Conservation (phyloP, 2,113 vertebrate genomes). For the Silurus asotus region DNA sequence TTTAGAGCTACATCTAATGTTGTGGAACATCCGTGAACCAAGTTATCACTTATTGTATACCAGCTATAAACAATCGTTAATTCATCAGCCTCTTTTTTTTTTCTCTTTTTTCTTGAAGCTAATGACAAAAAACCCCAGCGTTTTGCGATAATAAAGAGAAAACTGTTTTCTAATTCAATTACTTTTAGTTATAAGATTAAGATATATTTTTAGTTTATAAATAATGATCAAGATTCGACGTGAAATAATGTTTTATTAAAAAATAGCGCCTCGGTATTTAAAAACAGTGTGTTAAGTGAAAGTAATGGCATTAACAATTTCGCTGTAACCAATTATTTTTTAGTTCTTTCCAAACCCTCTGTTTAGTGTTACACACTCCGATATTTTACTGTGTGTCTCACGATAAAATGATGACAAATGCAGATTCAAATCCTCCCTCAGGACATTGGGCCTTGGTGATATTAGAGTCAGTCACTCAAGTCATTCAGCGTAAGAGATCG, state of each 20-base stretch:
- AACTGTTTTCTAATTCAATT: not conserved
- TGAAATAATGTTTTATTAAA: not conserved
- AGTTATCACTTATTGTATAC: not conserved
- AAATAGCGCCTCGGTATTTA: not conserved
- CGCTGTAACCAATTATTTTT: slow-evolving; percentile 4
- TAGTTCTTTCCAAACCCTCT: not conserved
- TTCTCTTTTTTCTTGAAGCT: not conserved
- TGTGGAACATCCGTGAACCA: not conserved
- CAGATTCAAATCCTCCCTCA: not conserved
- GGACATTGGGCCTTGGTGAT: not conserved
- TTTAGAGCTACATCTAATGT: not conserved
- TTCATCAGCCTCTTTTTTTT: not conserved
- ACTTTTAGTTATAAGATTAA: not conserved
- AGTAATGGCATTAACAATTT: not conserved
- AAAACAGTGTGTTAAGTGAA: not conserved
- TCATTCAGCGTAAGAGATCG: slow-evolving; percentile 32
- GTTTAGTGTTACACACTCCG: not conserved
- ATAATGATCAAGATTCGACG: not conserved
- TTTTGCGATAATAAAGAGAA: not conserved
- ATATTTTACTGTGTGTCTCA: not conserved
- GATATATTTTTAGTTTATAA: not conserved
- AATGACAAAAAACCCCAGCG: not conserved
- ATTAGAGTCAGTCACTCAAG: slow-evolving; percentile 39
- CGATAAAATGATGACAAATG: not conserved
- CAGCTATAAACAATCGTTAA: not conserved